Conservation (phyloP, 2,113 vertebrate genomes). For the Natator depressus region DNA sequence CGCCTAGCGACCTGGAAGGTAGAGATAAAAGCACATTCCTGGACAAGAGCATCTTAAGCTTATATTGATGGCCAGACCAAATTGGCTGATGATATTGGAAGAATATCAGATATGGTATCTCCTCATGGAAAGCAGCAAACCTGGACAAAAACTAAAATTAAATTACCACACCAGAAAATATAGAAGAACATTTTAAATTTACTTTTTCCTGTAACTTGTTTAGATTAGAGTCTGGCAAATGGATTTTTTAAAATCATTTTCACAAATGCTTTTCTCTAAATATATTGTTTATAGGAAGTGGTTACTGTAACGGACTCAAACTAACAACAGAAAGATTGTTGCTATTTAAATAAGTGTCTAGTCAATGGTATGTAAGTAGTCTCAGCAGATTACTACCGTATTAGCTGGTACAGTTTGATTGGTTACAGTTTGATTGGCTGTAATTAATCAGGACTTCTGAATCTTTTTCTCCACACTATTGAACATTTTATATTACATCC, state of each 20-base stretch:
- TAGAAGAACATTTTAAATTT: neutral
- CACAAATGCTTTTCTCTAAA: neutral
- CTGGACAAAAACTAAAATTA: neutral
- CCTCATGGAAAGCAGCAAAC: rapidly evolving
- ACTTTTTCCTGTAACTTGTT: neutral
- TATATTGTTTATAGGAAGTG: neutral
- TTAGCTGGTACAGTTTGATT: neutral
- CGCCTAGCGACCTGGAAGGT: neutral
- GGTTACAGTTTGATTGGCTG: neutral
- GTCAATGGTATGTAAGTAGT: neutral
- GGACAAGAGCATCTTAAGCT: neutral
- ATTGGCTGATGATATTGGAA: neutral
- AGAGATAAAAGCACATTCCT: neutral
- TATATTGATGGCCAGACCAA: neutral
- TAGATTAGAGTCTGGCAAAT: neutral
- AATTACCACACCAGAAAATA: neutral
- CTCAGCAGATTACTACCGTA: neutral
- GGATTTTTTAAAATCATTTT: neutral
- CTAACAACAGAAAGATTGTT: neutral
- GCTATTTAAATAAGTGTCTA: neutral
- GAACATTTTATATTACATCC: slow-evolving; percentile 1
- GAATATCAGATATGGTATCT: neutral
- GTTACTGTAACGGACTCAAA: neutral
- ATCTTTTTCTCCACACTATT: slow-evolving; percentile 17
- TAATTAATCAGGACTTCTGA: neutral